Evolutionary conservation across 2,888 invertebrate genomes (phyloP).

Genomic region (Parascotia fuliginaria): DNA sequence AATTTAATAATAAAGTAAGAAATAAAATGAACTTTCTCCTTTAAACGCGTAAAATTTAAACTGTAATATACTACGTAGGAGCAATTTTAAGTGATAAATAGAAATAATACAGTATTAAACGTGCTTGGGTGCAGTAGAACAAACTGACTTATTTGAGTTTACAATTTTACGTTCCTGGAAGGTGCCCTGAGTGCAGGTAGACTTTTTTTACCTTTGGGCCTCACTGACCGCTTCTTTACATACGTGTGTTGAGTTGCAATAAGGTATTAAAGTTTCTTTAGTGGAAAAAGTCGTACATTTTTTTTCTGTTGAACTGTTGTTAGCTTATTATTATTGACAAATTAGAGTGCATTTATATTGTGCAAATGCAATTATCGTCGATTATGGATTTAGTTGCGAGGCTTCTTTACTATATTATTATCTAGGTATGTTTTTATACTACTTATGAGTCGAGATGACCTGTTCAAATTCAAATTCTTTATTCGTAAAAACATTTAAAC

Average conservation of each 20-base stretch:
- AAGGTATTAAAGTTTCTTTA: constrained; percentile 21
- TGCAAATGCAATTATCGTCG: too few relatives aligned
- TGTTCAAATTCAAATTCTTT: too few relatives aligned
- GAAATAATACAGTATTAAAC: constrained; percentile 46
- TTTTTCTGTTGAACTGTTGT: background rate
- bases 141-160: constrained; percentile 73
- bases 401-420: too few relatives aligned
- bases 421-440: too few relatives aligned
- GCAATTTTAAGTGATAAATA: constrained; percentile 60
- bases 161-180: constrained; percentile 79
- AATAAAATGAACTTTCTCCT: constrained; percentile 26
- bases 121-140: constrained; percentile 48
- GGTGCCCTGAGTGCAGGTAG: constrained; percentile 71
- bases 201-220: constrained; percentile 58
- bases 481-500: too few relatives aligned
- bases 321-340: background rate
- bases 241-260: constrained; percentile 36
- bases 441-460: too few relatives aligned
- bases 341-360: background rate
- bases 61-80: constrained; percentile 47
- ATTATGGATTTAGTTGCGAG: too few relatives aligned
- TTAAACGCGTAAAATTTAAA: constrained; percentile 20
- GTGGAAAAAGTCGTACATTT: constrained; percentile 17
- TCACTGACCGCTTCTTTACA: constrained; percentile 45
- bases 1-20: background rate